Percentiles rank a stretch among this genome's conserved stretches.
Conservation (phyloP, 2,888 invertebrate species). For the Saturnia japonica region DNA sequence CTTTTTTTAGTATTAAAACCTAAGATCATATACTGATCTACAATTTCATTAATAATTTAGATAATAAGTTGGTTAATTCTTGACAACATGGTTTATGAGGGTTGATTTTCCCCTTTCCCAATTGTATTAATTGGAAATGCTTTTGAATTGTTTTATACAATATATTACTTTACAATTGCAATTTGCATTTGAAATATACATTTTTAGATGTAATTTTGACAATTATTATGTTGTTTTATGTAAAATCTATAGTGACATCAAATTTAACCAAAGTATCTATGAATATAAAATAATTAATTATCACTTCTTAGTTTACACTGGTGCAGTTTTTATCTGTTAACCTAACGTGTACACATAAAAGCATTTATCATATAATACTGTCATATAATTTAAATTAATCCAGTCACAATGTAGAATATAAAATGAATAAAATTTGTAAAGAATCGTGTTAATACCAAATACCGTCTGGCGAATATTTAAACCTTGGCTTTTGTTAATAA, state of each 20-base stretch:
- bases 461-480: background rate
- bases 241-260: background rate
- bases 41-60: background rate
- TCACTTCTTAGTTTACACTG: background rate
- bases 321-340: background rate
- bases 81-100: too few relatives aligned
- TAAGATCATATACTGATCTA: background rate
- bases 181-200: background rate
- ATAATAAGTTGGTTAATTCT: background rate
- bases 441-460: background rate
- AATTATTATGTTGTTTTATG: background rate
- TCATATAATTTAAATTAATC: background rate
- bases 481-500: background rate
- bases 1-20: background rate
- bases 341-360: too few relatives aligned
- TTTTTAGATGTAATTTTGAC: background rate
- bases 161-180: background rate
- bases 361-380: background rate
- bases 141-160: background rate
- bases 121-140: background rate
- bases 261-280: background rate
- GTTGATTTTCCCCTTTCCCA: conserved; percentile 33
- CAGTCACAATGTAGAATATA: background rate
- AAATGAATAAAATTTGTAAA: background rate
- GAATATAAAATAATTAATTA: background rate